A percentile compares a stretch with the other conserved stretches of the same genome.
These are phyloP conservation scores for Caranx ignobilis DNA, from an alignment of 2,113 vertebrate species.

Conservation along the genomic window DNA sequence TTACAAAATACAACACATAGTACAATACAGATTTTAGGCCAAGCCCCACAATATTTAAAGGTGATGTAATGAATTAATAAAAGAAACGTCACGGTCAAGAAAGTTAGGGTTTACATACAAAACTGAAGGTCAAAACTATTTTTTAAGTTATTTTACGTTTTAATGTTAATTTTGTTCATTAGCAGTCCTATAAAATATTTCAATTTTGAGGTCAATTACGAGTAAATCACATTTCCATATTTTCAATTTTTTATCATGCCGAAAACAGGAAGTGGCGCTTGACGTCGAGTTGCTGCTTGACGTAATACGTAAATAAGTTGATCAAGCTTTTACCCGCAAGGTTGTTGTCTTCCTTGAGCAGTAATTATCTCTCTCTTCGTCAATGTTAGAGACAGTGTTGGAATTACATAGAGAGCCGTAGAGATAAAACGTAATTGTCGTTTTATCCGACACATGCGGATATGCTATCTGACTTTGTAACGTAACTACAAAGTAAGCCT, in stretches of 20 bases:
- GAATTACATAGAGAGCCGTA: not conserved
- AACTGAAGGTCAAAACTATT: no score
- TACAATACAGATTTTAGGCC: no score
- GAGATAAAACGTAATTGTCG: not conserved
- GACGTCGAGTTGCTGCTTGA: slow-evolving; percentile 26
- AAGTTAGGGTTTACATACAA: no score
- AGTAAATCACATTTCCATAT: not conserved
- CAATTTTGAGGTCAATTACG: not conserved
- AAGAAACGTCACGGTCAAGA: no score
- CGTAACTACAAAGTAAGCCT: slow-evolving; percentile 19
- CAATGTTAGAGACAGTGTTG: not conserved
- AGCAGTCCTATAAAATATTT: not conserved
- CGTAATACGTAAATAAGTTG: slow-evolving; percentile 75
- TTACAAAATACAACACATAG: no score
- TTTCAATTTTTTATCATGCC: not conserved
- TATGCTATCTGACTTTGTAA: slow-evolving; percentile 48
- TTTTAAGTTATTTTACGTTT: no score
- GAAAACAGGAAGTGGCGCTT: slow-evolving; percentile 51
- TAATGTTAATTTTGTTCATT: not conserved
- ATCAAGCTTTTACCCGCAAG: slow-evolving; percentile 44
- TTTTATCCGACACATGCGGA: not conserved
- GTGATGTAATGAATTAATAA: no score
- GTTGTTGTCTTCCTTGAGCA: slow-evolving; percentile 65
- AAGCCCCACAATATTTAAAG: no score
- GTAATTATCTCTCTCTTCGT: not conserved